Base-by-base conservation (phyloP, 2,113 vertebrate genomes). In the Crotophaga sulcirostris region DNA sequence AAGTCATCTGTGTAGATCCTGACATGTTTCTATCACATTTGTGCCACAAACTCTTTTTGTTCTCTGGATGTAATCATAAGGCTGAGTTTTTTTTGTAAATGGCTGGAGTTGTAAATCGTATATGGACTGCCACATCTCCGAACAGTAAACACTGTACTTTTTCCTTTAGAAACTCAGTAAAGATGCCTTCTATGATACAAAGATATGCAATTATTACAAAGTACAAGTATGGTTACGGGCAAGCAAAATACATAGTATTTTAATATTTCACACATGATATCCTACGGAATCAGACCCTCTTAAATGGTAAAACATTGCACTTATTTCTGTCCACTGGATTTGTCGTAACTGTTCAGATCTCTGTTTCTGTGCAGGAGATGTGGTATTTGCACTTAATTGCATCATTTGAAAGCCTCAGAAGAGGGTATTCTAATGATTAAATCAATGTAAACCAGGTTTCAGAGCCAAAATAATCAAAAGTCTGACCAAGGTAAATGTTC, bases 391-490 rank as follows among this genome's bases (percentile, higher is more conserved):
- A 60, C 60, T 92, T 97, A 96, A 97, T 90, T 96, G 88, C 86
- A 95, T 33, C 76, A 96, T 87, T 94, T 94, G 85, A 90, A 97
- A 96, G 88, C 69, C 85, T 92, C 68, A 96, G 81, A 93, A 95
- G 79, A 92, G 58, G 79, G 83, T 69, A 96, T 93, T 95, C 93
- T 96, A 92, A 95, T 84, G 86, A 96, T 90, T 96, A 93, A 95
- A 94, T 93, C 94, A 93, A 96, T 96, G 86, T 84, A 97, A 97
- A 96, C 90, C 92, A 97, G 90, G 76, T 96, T 96, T 93, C 86
- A 78, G 85, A 90, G 93, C 90, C 92, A 95, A 96, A 93, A 95
- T 84, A 96, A 96, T 96, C 93, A 97, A 90, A 95, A 93, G 91
- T 86, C 85, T 90, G 84, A 96, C 92, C 90, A 94, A 94, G 84